Percentiles rank a stretch among this genome's conserved stretches.
These are phyloP conservation scores for Stramonita haemastoma DNA, from an alignment of 2,888 invertebrate species.

Conservation along the genomic window DNA sequence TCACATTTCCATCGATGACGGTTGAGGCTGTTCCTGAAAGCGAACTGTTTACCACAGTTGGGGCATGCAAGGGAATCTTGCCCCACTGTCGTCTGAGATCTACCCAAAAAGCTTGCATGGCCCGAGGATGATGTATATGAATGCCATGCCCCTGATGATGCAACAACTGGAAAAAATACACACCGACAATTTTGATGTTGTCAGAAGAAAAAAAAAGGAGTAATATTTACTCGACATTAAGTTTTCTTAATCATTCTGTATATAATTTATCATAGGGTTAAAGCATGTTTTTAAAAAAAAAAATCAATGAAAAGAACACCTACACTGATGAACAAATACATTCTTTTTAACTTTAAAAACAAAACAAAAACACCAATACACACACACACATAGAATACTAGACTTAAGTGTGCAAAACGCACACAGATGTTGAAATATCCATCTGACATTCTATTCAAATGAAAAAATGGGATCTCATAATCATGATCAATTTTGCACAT, in stretches of 20 bases:
- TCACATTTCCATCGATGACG: slow-evolving; percentile 50
- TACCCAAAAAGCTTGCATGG: not conserved
- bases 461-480: too few relatives aligned
- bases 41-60: slow-evolving; percentile 31
- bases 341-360: too few relatives aligned
- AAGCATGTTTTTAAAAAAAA: too few relatives aligned
- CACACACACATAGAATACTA: too few relatives aligned
- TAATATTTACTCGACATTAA: not conserved
- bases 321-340: too few relatives aligned
- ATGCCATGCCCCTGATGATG: slow-evolving; percentile 2
- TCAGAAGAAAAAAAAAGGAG: not conserved
- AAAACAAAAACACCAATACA: too few relatives aligned
- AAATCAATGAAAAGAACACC: too few relatives aligned
- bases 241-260: not conserved
- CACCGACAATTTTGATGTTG: not conserved
- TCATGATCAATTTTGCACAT: too few relatives aligned
- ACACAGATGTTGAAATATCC: too few relatives aligned
- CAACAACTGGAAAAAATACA: slow-evolving; percentile 24
- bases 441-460: too few relatives aligned
- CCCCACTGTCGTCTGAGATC: not conserved
- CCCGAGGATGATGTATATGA: not conserved
- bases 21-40: slow-evolving; percentile 38
- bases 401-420: too few relatives aligned
- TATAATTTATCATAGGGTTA: too few relatives aligned
- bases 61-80: slow-evolving; percentile 24